phyloP scores from a whole-genome alignment of 92 coral and sea anemone genomes.

The Bergia puertoricense region DNA sequence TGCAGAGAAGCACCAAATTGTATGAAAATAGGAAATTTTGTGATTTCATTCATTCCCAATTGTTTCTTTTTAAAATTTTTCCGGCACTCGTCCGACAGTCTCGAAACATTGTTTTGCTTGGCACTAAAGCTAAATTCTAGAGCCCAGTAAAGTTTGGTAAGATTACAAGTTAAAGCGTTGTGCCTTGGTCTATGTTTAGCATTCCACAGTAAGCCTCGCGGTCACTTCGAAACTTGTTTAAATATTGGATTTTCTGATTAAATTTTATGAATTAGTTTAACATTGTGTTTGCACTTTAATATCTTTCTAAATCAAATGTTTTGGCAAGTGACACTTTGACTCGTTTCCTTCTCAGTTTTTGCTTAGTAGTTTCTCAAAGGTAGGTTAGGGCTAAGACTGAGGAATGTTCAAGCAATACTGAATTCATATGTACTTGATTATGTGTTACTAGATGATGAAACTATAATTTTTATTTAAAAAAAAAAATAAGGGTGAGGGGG shows the following conservation, averaged over 20 bases:
- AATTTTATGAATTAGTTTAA: not conserved
- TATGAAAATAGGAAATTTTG: too few relatives aligned
- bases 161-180: not conserved
- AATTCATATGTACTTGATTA: too few relatives aligned
- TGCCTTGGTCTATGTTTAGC: not conserved
- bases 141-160: not conserved
- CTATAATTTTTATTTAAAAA: too few relatives aligned
- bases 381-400: too few relatives aligned
- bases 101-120: too few relatives aligned
- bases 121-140: not conserved
- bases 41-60: too few relatives aligned
- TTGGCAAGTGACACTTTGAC: not conserved
- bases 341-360: not conserved
- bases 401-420: too few relatives aligned
- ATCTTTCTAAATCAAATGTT: not conserved
- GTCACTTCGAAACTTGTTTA: constrained; percentile 20
- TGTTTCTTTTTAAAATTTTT: not conserved
- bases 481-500: too few relatives aligned
- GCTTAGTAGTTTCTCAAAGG: not conserved
- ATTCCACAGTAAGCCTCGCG: not conserved
- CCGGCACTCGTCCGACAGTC: not conserved
- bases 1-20: too few relatives aligned
- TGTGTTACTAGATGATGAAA: too few relatives aligned
- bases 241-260: constrained; percentile 17
- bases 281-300: not conserved